A percentile compares a stretch with the other conserved stretches of the same genome.
These are phyloP conservation scores for Liparis tanakae DNA, from an alignment of 2,797 vertebrate species.

Conservation along the genomic window DNA sequence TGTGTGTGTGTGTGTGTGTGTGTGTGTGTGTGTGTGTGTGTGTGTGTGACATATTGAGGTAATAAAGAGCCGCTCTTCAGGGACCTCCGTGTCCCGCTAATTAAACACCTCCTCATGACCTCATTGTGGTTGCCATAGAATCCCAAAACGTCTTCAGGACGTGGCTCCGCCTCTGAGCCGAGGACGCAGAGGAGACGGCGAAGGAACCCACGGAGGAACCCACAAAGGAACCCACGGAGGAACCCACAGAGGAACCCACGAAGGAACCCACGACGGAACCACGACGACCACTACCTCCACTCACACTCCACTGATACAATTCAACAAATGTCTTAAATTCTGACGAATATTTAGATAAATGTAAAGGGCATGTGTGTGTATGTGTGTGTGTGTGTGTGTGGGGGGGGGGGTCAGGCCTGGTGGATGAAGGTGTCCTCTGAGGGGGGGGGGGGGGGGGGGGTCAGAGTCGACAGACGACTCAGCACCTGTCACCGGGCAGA, in stretches of 20 bases:
- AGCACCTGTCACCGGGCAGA: constrained; percentile 78
- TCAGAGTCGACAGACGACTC: constrained; percentile 69
- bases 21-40: constrained; percentile 13
- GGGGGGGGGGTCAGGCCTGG: constrained; percentile 44
- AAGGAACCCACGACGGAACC: too few relatives aligned
- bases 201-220: constrained; percentile 12
- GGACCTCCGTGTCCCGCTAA: constrained; percentile 81
- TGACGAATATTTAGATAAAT: constrained; percentile 9
- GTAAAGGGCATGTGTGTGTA: constrained; percentile 10
- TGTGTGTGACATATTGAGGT: constrained; percentile 83
- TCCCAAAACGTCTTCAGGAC: constrained; percentile 64
- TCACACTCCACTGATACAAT: too few relatives aligned
- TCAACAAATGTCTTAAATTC: neutral
- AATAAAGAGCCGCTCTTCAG: constrained; percentile 82
- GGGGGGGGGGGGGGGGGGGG: constrained; percentile 50
- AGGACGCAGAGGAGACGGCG: constrained; percentile 14
- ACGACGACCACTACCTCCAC: too few relatives aligned
- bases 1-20: constrained; percentile 17
- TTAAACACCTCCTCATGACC: constrained; percentile 84
- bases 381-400: constrained; percentile 15
- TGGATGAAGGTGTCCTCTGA: constrained; percentile 73
- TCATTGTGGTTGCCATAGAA: constrained; percentile 80
- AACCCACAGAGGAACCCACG: too few relatives aligned
- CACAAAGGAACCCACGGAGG: too few relatives aligned
- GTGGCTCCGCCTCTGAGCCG: constrained; percentile 63